Conservation (phyloP, 2,797 vertebrate species). For the Rhinoraja longicauda region DNA sequence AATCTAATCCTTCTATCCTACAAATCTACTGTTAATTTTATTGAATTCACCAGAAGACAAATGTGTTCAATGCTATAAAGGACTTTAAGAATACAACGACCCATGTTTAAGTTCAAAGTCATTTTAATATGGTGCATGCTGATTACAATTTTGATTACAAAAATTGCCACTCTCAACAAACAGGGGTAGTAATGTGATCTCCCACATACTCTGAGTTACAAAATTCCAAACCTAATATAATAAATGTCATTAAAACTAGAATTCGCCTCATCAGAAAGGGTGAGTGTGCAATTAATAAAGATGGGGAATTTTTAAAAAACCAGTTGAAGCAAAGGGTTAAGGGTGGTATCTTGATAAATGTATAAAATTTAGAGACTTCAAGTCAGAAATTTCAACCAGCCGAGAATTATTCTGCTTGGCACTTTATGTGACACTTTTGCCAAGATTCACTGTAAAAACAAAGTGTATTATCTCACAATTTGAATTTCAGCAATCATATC, state of each 20-base stretch:
- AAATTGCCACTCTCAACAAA: not conserved
- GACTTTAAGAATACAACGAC: not conserved
- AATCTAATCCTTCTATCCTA: not conserved
- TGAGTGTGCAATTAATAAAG: not conserved
- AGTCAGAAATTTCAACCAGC: not conserved
- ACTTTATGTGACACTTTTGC: not conserved
- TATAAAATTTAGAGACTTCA: not conserved
- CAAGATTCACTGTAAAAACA: not conserved
- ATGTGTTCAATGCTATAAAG: not conserved
- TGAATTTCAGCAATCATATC: not conserved
- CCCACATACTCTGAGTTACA: not conserved
- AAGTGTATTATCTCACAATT: not conserved
- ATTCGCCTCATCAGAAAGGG: not conserved
- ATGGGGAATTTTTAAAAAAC: not conserved
- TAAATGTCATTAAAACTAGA: not conserved
- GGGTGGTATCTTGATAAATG: not conserved
- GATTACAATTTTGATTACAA: not conserved
- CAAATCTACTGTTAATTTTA: not conserved
- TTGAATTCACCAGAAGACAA: not conserved
- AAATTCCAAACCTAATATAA: not conserved
- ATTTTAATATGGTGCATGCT: not conserved
- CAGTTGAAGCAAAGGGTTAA: not conserved
- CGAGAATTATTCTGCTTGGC: not conserved
- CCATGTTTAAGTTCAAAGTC: not conserved
- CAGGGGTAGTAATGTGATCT: not conserved